Evolutionary conservation across 2,888 invertebrate genomes (phyloP).

Genomic region (Chrysina gloriosa): DNA sequence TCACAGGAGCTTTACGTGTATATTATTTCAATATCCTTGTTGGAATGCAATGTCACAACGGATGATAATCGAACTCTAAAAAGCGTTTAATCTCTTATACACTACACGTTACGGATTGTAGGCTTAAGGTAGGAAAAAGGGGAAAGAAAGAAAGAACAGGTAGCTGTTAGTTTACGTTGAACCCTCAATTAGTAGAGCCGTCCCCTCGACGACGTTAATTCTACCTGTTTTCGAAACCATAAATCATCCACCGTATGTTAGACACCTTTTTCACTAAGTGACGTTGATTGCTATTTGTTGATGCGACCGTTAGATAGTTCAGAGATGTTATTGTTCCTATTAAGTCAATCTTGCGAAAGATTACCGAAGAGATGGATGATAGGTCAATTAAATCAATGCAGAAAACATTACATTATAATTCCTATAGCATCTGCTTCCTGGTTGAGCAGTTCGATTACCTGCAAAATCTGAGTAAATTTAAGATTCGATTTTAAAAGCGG

Average conservation of each 20-base stretch:
- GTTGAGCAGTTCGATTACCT: no score
- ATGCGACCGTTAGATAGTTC: neutral
- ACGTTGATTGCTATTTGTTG: neutral
- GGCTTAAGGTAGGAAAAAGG: neutral
- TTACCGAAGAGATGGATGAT: no score
- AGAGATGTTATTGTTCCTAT: neutral
- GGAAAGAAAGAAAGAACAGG: slow-evolving; percentile 5
- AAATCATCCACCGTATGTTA: slow-evolving; percentile 10
- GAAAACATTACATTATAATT: no score
- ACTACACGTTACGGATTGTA: slow-evolving; percentile 30
- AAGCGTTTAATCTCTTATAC: slow-evolving; percentile 33
- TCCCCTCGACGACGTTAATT: slow-evolving; percentile 13
- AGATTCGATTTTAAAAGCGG: no score
- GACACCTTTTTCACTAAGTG: neutral
- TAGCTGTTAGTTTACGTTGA: slow-evolving; percentile 29
- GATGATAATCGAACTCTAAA: slow-evolving; percentile 34
- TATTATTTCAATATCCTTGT: slow-evolving; percentile 39
- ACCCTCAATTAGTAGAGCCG: slow-evolving; percentile 21
- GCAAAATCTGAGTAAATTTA: no score
- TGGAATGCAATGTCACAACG: slow-evolving; percentile 33
- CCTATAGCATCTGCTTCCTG: no score
- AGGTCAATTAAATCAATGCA: no score
- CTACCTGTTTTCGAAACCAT: slow-evolving; percentile 17
- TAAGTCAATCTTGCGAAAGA: no score
- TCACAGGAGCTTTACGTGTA: slow-evolving; percentile 27